Percentiles rank a stretch among this genome's conserved stretches.
These are phyloP conservation scores for Tupaia chinensis DNA, from an alignment of 2,113 vertebrate species.

Conservation along the genomic window DNA sequence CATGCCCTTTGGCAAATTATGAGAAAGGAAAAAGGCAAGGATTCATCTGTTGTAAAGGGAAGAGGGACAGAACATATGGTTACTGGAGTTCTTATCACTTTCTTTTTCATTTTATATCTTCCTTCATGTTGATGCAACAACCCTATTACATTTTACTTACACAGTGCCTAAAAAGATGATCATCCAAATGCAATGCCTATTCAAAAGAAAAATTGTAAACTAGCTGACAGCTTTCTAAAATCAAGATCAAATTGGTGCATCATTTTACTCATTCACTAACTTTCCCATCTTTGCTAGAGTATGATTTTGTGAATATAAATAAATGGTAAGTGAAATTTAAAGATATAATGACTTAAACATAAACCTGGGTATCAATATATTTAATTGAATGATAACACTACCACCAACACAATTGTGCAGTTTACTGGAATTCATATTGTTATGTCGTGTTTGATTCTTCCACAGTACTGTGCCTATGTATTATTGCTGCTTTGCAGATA, in stretches of 20 bases:
- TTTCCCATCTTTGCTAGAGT: not conserved
- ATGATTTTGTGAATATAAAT: not conserved
- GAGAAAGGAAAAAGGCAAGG: no score
- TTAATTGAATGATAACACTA: not conserved
- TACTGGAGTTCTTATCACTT: not conserved
- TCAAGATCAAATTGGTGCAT: not conserved
- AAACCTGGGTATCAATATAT: not conserved
- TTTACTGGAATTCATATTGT: not conserved
- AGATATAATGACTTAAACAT: not conserved
- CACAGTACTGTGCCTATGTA: not conserved
- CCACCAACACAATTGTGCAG: not conserved
- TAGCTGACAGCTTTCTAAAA: not conserved
- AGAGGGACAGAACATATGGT: not conserved
- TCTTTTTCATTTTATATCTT: not conserved
- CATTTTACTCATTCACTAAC: not conserved
- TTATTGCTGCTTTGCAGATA: not conserved
- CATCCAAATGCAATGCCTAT: not conserved
- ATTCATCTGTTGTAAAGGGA: not conserved
- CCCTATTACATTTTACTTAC: not conserved
- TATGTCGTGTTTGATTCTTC: not conserved
- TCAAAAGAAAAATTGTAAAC: slow-evolving; percentile 26
- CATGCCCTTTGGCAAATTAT: no score
- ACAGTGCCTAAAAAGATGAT: not conserved
- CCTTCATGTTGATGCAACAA: not conserved
- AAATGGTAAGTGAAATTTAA: not conserved